Base-by-base conservation (phyloP, 2,888 invertebrate genomes). In the Latrodectus elegans region DNA sequence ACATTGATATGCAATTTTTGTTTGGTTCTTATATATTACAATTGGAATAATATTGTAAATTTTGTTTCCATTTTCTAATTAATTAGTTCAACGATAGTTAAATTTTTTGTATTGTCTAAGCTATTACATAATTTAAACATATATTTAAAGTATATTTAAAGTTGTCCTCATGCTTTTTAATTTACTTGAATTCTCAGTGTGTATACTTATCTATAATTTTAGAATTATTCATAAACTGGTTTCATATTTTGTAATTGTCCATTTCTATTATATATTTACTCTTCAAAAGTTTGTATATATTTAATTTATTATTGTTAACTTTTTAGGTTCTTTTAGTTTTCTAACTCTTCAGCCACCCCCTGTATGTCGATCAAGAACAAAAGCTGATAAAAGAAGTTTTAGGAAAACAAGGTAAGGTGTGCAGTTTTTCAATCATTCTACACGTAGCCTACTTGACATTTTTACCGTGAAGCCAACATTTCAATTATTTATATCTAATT, bases 271-370 rank as follows among this genome's bases (percentile, higher is more conserved):
- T 68, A 6, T 67, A 11, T 17, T 22, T 22, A 22, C 22, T 22
- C 22, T 22, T 22, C 22, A 22, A 22, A 22, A 22, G 22, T 1
- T 22, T 22, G 22, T 22, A 22, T 1, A 22, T 22, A 22, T 22
- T 22, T 22, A 22, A 22, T 22, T 22, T 22, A 22, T 22, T 22
- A 22, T 22, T 22, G 22, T 22, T 22, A 22, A 22, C 22, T 67
- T 81, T 51, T 76, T 80, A 85, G 89, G 82, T 49, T 75, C 90
- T 53, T 88, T 89, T 64, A 89, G 85, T 49, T 84, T 89, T 67
- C 80, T 90, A 55, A 89, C 85, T 67, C 85, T 90, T 14, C 87
- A 89, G 52, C 90, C 90, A 51, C 90, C 90, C 38, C 90, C 90
- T 65, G 89, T 87, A 52, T 81, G 88, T 78, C 65, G 89, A 17